A percentile compares a stretch with the other conserved stretches of the same genome.
Conservation (phyloP, 2,888 invertebrate species). For the Willowsia nigromaculata region DNA sequence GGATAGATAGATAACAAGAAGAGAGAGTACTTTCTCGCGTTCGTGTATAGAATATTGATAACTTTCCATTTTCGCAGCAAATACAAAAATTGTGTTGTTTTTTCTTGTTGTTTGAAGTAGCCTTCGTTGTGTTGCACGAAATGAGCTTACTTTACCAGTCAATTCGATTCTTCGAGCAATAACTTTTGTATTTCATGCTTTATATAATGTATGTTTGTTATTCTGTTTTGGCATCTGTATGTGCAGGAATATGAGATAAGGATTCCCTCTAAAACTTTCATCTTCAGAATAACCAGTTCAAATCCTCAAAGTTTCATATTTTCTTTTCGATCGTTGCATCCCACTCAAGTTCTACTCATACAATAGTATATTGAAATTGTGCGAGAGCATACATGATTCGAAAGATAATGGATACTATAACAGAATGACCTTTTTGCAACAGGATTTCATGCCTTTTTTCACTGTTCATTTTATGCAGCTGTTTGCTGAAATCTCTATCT, state of each 20-base stretch:
- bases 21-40: conserved; percentile 28
- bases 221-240: neutral
- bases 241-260: neutral
- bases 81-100: conserved; percentile 21
- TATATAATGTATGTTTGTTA: too few species aligned
- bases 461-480: conserved; percentile 1
- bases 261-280: neutral
- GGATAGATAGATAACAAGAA: neutral
- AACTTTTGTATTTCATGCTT: neutral
- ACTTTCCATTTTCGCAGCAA: neutral
- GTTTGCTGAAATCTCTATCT: neutral
- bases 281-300: neutral
- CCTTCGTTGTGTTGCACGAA: neutral
- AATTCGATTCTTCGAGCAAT: neutral
- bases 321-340: neutral
- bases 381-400: neutral
- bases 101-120: neutral
- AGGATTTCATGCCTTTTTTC: conserved; percentile 23
- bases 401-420: conserved; percentile 45
- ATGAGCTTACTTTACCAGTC: neutral
- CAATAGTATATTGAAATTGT: neutral
- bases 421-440: conserved; percentile 25
- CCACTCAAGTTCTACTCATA: neutral
- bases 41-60: conserved; percentile 57
- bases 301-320: neutral